Evolutionary conservation across 2,888 invertebrate species (phyloP).

Genomic region (Onthophagus sagittarius): DNA sequence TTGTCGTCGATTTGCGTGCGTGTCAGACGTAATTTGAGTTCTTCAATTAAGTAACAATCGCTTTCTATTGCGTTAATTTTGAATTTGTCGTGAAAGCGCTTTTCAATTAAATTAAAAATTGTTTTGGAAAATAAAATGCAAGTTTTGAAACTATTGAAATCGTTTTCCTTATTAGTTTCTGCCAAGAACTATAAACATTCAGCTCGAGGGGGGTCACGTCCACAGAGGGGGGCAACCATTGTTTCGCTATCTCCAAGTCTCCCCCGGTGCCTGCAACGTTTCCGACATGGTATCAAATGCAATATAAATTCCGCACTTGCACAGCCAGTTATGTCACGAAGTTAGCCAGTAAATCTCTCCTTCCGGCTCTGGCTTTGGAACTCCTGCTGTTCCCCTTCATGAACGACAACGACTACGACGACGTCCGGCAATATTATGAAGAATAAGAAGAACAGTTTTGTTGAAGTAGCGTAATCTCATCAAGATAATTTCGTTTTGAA

Average conservation of each 20-base stretch:
- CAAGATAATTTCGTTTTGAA: no score
- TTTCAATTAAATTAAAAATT: background rate
- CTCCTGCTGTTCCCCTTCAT: background rate
- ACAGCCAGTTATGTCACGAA: slow-evolving; percentile 10
- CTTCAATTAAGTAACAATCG: background rate
- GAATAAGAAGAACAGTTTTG: no score
- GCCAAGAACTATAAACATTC: background rate
- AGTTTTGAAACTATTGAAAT: background rate
- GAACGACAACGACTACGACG: background rate
- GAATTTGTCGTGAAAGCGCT: background rate
- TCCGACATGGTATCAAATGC: slow-evolving; percentile 5
- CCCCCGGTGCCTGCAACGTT: background rate
- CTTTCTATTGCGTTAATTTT: background rate
- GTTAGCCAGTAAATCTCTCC: slow-evolving; percentile 9
- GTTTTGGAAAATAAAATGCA: no score
- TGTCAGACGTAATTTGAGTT: background rate
- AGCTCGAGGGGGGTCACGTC: background rate
- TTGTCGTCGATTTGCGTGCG: background rate
- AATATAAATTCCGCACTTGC: slow-evolving; percentile 11
- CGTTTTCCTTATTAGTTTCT: background rate
- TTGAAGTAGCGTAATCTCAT: no score
- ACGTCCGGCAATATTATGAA: background rate
- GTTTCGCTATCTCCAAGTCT: background rate
- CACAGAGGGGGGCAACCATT: background rate
- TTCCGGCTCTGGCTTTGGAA: background rate